Evolutionary conservation across 2,888 invertebrate species (phyloP).

Genomic region (Dasypogon diadema): DNA sequence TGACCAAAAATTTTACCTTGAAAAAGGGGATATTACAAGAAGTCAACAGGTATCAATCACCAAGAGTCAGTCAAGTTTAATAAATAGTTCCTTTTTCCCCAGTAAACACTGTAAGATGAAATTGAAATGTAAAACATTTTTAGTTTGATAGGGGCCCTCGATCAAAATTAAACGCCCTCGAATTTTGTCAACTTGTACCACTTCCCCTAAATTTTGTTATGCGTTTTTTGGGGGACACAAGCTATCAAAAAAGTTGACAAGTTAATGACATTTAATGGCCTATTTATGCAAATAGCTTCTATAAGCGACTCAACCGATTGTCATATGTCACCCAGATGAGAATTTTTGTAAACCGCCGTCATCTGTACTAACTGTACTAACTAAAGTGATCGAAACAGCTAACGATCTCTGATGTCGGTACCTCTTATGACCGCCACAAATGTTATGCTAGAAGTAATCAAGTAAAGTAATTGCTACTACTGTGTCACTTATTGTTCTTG

Average conservation of each 20-base stretch:
- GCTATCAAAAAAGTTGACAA: conserved; percentile 16
- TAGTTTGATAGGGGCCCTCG: not conserved
- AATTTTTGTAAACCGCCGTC: conserved; percentile 28
- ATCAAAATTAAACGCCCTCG: conserved; percentile 1
- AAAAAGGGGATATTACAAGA: not conserved
- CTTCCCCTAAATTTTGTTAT: conserved; percentile 20
- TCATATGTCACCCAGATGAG: conserved; percentile 25
- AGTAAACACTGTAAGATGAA: not conserved
- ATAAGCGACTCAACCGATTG: conserved; percentile 1
- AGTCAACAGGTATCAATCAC: conserved; percentile 20
- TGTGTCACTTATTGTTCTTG: not conserved
- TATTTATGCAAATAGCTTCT: conserved; percentile 38
- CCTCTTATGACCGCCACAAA: not conserved
- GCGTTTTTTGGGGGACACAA: conserved; percentile 15
- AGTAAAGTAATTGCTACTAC: not conserved
- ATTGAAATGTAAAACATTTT: not conserved
- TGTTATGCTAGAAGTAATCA: conserved; percentile 8
- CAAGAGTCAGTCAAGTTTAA: not conserved
- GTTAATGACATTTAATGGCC: conserved; percentile 47
- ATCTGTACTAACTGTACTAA: not conserved
- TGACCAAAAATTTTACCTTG: conserved; percentile 8
- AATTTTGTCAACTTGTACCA: not conserved
- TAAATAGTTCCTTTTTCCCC: not conserved
- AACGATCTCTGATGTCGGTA: not conserved
- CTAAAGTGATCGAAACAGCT: not conserved